These are phyloP conservation scores for Boloria selene DNA, from an alignment of 2,888 invertebrate genomes.

Conservation along the genomic window DNA sequence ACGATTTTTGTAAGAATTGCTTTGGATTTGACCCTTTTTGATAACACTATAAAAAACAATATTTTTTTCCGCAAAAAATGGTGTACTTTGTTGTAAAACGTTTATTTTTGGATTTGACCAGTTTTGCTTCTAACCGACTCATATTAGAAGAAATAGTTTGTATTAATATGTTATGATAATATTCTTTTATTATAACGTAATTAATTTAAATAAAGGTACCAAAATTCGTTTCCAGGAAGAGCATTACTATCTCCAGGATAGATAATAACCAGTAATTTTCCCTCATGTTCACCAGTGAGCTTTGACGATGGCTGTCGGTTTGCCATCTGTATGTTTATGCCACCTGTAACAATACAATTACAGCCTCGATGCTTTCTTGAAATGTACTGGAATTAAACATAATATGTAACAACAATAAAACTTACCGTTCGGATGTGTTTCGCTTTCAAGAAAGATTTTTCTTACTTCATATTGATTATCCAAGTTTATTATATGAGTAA, in stretches of 20 bases:
- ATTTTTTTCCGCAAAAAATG: no score
- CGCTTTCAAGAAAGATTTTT: constrained; percentile 20
- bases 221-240: constrained; percentile 88
- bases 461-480: background rate
- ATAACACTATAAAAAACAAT: no score
- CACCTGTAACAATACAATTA: constrained; percentile 52
- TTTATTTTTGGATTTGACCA: no score
- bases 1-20: no score
- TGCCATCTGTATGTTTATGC: constrained; percentile 77
- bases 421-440: constrained; percentile 18
- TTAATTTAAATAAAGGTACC: constrained; percentile 61
- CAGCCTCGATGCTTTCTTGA: background rate
- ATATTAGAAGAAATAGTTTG: background rate
- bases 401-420: no score
- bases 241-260: constrained; percentile 89
- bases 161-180: background rate
- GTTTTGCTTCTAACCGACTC: no score
- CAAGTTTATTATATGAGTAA: constrained; percentile 3
- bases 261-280: constrained; percentile 83
- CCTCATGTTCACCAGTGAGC: constrained; percentile 66
- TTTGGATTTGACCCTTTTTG: no score
- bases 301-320: constrained; percentile 81
- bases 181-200: background rate
- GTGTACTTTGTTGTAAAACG: no score
- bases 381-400: background rate